Evolutionary conservation across 2,113 vertebrate genomes (phyloP).

Genomic region (Eupsittula cactorum): DNA sequence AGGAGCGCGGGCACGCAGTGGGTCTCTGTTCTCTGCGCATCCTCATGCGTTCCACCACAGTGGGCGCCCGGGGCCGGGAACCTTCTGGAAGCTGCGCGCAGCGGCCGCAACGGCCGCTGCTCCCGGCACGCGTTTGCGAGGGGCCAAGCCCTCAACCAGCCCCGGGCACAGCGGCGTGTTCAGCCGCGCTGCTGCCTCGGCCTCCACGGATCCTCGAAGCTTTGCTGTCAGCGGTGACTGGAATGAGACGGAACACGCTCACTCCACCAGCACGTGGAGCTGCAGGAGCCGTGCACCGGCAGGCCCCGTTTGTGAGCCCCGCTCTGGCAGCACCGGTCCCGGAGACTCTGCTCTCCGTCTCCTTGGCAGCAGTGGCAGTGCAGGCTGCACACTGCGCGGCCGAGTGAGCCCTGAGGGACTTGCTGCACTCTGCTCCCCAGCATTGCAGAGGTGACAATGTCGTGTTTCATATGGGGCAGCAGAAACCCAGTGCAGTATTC

Average conservation of each 20-base stretch:
- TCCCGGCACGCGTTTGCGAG: fast-evolving
- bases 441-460: fast-evolving
- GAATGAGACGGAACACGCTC: too few relatives aligned
- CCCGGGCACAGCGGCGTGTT: too few relatives aligned
- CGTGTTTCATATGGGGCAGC: neutral
- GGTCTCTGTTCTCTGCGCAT: too few relatives aligned
- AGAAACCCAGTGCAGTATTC: neutral
- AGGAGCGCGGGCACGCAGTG: fast-evolving
- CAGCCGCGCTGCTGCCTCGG: fast-evolving
- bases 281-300: too few relatives aligned
- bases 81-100: neutral
- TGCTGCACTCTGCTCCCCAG: neutral
- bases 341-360: neutral
- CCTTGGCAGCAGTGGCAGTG: too few relatives aligned
- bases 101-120: fast-evolving
- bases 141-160: neutral
- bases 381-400: neutral
- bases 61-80: fast-evolving
- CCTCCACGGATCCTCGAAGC: fast-evolving
- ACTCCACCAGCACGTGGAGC: neutral
- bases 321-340: neutral
- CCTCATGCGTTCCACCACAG: neutral
- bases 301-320: too few relatives aligned
- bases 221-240: fast-evolving
- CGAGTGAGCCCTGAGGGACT: neutral